A percentile compares a stretch with the other conserved stretches of the same genome.
These are phyloP conservation scores for Oncorhynchus masou DNA, from an alignment of 2,113 vertebrate genomes.

Conservation along the genomic window DNA sequence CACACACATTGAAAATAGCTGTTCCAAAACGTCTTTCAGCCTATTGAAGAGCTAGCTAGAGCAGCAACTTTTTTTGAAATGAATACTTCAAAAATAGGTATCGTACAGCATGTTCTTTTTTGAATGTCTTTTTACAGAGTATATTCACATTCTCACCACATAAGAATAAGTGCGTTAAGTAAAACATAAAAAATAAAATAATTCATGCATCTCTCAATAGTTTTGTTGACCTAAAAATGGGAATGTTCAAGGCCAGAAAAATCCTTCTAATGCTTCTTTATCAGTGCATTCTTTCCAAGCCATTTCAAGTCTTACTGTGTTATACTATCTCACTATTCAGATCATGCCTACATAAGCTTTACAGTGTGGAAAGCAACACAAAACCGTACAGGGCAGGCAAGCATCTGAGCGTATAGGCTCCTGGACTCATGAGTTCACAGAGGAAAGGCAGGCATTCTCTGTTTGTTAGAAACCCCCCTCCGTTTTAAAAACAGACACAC, in stretches of 20 bases:
- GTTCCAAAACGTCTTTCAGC: conserved; percentile 49
- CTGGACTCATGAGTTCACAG: conserved; percentile 50
- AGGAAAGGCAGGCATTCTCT: conserved; percentile 67
- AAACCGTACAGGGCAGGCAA: conserved; percentile 75
- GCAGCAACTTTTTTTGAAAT: conserved; percentile 67
- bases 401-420: conserved; percentile 69
- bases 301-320: conserved; percentile 47
- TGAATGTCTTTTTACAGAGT: conserved; percentile 76
- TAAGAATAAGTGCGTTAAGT: conserved; percentile 75
- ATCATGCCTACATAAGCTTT: conserved; percentile 74
- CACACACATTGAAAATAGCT: conserved; percentile 57
- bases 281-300: conserved; percentile 45
- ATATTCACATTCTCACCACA: conserved; percentile 81
- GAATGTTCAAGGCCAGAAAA: conserved; percentile 75
- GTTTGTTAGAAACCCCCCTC: conserved; percentile 59
- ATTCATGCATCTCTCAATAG: conserved; percentile 77
- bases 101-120: conserved; percentile 76
- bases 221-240: conserved; percentile 69
- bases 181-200: conserved; percentile 65
- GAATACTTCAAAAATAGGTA: conserved; percentile 78
- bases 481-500: conserved; percentile 59
- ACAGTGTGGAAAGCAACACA: conserved; percentile 72
- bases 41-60: conserved; percentile 51
- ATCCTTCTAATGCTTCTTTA: conserved; percentile 35
- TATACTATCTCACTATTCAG: conserved; percentile 57